Evolutionary conservation across 2,888 invertebrate genomes (phyloP), one percentile per base, ranked within the genome.

Genomic region (Andrena bucephala): DNA sequence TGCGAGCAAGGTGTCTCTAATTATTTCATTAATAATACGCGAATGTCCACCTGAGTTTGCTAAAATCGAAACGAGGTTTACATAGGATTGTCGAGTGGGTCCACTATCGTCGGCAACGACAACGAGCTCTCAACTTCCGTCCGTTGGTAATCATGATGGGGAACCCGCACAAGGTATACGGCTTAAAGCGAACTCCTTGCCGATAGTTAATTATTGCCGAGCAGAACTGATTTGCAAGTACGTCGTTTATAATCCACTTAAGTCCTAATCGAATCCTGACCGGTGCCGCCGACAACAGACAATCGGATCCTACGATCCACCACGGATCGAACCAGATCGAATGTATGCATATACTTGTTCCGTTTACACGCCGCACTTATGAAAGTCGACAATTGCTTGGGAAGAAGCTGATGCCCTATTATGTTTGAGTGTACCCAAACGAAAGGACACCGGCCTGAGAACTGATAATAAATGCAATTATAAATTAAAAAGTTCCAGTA

Each of bases 171-270:
- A 83, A 79, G 84, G 84, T 84, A 83, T 79, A 78, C 82, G 84
- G 89, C 84, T 88, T 88, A 85, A 79, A 84, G 82, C 85, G 84
- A 85, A 85, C 89, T 87, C 89, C 88, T 87, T 88, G 83, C 87
- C 89, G 85, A 85, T 87, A 87, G 89, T 89, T 88, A 89, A 89
- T 88, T 88, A 88, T 89, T 83, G 89, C 73, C 78, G 84, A 86
- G 83, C 82, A 87, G 77, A 87, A 86, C 89, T 88, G 88, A 88
- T 88, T 88, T 88, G 88, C 88, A 88, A 88, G 89, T 89, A 85
- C 88, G 89, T 85, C 89, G 85, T 89, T 89, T 88, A 89, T 88
- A 88, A 88, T 88, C 88, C 88, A 88, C 89, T 88, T 87, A 87
- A 81, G 84, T 78, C 81, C 83, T 88, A 86, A 88, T 88, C 88